Evolutionary conservation across 2,113 vertebrate genomes (phyloP).

Genomic region (Bettongia penicillata): DNA sequence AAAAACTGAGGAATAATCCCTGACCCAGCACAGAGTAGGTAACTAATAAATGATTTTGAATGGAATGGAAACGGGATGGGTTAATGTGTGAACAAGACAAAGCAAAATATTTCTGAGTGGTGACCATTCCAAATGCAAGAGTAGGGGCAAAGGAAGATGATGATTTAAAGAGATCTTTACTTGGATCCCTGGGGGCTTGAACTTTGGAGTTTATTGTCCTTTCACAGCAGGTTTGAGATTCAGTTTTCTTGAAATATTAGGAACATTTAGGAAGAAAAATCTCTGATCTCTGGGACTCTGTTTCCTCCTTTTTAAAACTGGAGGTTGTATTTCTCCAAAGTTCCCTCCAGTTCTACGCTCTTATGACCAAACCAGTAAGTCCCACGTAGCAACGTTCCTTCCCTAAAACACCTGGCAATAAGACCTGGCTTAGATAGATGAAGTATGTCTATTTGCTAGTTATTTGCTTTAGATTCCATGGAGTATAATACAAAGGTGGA

Average conservation of each 20-base stretch:
- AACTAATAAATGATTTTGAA: neutral
- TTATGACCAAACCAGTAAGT: neutral
- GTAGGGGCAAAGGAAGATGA: neutral
- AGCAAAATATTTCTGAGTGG: neutral
- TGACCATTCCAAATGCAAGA: neutral
- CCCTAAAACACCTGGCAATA: neutral
- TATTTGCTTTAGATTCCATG: neutral
- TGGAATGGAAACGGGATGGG: neutral
- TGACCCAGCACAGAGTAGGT: neutral
- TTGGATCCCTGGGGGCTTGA: neutral
- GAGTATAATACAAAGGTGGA: neutral
- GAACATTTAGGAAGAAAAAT: neutral
- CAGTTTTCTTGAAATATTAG: neutral
- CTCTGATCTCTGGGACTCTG: neutral
- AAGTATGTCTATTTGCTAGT: neutral
- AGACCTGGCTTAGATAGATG: neutral
- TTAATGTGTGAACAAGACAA: neutral
- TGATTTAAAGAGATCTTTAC: neutral
- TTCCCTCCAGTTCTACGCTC: neutral
- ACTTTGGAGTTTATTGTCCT: neutral
- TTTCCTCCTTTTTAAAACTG: neutral
- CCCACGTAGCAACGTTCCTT: neutral
- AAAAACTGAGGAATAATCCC: neutral
- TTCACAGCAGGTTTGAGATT: neutral
- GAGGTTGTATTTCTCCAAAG: neutral